Conservation (phyloP, 2,113 vertebrate genomes). For the Hoplias malabaricus region DNA sequence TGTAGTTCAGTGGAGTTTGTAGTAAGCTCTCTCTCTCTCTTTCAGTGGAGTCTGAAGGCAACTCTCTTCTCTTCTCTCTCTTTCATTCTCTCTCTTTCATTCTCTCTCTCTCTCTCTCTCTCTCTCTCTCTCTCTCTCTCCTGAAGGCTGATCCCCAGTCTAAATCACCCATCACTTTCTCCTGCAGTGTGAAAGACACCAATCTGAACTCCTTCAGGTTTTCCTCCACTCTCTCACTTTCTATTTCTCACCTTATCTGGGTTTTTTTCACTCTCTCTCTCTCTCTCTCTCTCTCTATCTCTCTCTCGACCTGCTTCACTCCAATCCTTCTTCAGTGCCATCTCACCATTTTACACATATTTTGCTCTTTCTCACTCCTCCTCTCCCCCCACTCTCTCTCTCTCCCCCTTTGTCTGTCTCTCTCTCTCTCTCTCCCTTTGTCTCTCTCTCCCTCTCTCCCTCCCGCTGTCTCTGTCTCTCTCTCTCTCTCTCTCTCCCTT, state of each 20-base stretch:
- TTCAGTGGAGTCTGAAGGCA: not conserved
- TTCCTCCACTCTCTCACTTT: not conserved
- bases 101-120: not conserved
- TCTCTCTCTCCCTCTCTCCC: not conserved
- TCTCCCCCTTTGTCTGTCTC: not conserved
- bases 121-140: not conserved
- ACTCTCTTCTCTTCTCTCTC: no score
- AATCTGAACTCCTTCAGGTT: not conserved
- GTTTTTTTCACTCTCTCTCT: not conserved
- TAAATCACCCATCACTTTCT: no score
- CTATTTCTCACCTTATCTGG: not conserved
- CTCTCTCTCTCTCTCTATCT: not conserved
- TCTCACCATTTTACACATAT: no score
- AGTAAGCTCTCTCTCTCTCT: not conserved
- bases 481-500: not conserved
- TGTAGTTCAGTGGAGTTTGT: no score
- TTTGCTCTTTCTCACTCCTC: not conserved
- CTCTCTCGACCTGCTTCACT: not conserved
- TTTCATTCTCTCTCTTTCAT: not conserved
- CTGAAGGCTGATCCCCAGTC: no score
- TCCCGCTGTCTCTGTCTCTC: not conserved
- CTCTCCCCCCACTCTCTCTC: not conserved
- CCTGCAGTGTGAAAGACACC: no score
- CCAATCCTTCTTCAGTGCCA: no score
- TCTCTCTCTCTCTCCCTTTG: not conserved